Evolutionary conservation across 2,113 vertebrate genomes (phyloP).

Genomic region (Rhinichthys klamathensis): DNA sequence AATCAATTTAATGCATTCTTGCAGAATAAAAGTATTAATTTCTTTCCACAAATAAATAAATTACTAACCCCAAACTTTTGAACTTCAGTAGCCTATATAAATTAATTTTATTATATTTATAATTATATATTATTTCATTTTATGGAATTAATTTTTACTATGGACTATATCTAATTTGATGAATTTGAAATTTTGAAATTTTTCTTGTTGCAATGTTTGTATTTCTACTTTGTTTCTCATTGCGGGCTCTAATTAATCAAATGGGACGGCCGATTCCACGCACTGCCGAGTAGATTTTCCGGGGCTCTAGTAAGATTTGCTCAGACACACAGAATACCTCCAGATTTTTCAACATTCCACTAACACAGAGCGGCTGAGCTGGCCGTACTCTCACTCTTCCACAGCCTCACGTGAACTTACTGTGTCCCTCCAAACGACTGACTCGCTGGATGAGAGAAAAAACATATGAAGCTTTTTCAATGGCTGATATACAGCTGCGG

Average conservation of each 20-base stretch:
- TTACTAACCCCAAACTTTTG: not conserved
- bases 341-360: not conserved
- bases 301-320: not conserved
- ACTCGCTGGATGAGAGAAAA: conserved; percentile 18
- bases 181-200: not conserved
- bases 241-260: not conserved
- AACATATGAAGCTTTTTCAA: conserved; percentile 24
- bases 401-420: conserved; percentile 20
- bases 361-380: not conserved
- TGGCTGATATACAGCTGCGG: conserved; percentile 12
- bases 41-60: too few relatives aligned
- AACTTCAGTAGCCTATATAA: not conserved
- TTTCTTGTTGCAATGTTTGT: not conserved
- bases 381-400: not conserved
- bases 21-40: not conserved
- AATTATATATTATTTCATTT: not conserved
- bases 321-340: not conserved
- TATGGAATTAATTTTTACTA: not conserved
- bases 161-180: not conserved
- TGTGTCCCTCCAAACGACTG: not conserved
- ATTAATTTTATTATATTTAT: not conserved
- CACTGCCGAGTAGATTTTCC: not conserved
- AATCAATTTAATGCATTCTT: not conserved
- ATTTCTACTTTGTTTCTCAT: not conserved
- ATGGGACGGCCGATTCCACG: not conserved